phyloP scores from a whole-genome alignment of 2,888 invertebrate genomes.

The Argyresthia goedartella region DNA sequence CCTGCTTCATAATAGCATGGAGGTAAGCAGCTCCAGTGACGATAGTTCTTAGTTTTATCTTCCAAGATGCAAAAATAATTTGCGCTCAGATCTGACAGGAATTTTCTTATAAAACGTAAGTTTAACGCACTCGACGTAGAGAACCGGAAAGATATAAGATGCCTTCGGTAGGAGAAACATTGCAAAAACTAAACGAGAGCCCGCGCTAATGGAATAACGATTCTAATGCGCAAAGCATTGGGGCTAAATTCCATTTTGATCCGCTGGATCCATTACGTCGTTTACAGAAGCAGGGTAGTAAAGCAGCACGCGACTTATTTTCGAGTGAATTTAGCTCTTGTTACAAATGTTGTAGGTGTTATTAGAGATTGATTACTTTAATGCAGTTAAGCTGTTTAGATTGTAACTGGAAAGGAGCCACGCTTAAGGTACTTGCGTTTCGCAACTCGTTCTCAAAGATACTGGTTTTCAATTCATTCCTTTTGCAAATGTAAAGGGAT shows the following conservation, averaged over 20 bases:
- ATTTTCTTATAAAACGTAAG: conserved; percentile 10
- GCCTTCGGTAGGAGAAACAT: conserved; percentile 2
- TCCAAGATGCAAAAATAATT: conserved; percentile 5
- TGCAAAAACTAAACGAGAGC: conserved; percentile 3
- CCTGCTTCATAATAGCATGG: too few relatives aligned
- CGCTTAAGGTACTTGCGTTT: conserved; percentile 22
- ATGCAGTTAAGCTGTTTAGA: background rate
- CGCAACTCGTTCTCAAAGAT: conserved; percentile 17
- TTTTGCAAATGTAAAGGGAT: conserved; percentile 8
- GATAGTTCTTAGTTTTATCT: background rate
- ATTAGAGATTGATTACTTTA: background rate
- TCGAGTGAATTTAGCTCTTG: background rate
- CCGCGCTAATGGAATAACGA: background rate
- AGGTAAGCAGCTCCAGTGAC: too few relatives aligned
- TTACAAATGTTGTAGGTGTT: background rate
- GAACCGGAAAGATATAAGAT: conserved; percentile 18
- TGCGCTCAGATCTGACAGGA: conserved; percentile 6
- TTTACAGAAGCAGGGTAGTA: background rate
- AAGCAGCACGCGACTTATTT: background rate
- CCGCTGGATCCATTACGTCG: background rate
- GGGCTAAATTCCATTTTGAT: background rate
- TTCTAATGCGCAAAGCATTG: background rate
- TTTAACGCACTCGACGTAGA: conserved; percentile 27
- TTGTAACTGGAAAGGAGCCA: conserved; percentile 10
- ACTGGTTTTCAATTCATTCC: background rate